Evolutionary conservation across 2,797 vertebrate species (phyloP), one percentile per base, ranked within the genome.

Genomic region (Dendrocincla tyrannina): DNA sequence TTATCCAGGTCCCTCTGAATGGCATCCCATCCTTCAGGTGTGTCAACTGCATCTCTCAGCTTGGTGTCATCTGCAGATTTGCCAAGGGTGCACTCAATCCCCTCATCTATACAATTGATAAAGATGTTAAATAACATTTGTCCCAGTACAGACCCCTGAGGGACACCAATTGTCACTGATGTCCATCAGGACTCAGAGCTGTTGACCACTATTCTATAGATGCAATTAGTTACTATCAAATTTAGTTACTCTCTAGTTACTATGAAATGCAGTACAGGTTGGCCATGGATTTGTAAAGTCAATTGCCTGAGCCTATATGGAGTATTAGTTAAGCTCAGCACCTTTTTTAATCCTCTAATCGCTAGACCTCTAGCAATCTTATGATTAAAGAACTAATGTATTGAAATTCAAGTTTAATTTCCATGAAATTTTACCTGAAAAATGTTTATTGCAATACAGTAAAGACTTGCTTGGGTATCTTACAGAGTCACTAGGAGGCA

Each of bases 361-460:
- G 41, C 17, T 42, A 74, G 66, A 53, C 33, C 19, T 76, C 53
- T 82, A 85, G 11, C 10, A 85, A 68, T 8, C 27, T 46, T 74
- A 42, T 17, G 4, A 69, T 17, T 76, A 58, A 76, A 89, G 46
- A 86, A 56, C 3, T 7, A 89, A 62, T 46, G 3, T 10, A 73
- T 33, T 88, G 68, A 69, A 92, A 75, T 72, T 9, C 53, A 49
- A 88, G 9, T 49, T 68, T 81, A 22, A 62, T 75, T 84, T 81
- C 11, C 15, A 42, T 13, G 35, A 6, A 14, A 49, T 68, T 91
- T 85, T 60, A 64, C 49, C 46, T 74, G 10, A 35, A 68, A 87
- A 81, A 60, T 37, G 11, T 49, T 73, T 41, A 35, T 42, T 78
- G 39, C 3, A 8, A 53, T 47, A 55, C 9, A 52, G 5, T 52